Percentiles rank a stretch among this genome's conserved stretches.
Evolutionary conservation across 1,140 invertebrate species (phyloP).

Genomic region (Paraescarpia echinospica): DNA sequence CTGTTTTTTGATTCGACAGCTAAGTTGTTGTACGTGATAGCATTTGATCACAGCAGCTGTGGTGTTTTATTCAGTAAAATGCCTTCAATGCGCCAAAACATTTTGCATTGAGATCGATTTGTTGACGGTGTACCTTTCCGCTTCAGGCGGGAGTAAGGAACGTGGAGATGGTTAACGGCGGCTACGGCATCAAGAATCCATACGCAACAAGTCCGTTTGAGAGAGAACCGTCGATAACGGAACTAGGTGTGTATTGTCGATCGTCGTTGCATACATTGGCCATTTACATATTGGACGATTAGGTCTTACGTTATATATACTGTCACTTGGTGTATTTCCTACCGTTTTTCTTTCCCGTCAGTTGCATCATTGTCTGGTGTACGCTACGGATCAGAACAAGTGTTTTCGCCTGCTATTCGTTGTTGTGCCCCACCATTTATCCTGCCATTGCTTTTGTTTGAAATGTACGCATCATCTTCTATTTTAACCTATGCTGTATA

Average conservation of each 20-base stretch:
- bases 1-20: too few species aligned
- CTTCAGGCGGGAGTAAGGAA: not conserved
- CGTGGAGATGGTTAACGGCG: constrained; percentile 81
- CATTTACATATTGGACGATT: not conserved
- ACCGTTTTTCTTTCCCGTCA: not conserved
- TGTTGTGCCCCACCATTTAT: too few species aligned
- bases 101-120: too few species aligned
- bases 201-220: constrained; percentile 55
- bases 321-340: not conserved
- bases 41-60: too few species aligned
- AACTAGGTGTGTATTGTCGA: constrained; percentile 23
- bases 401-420: not conserved
- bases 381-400: not conserved
- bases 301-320: not conserved
- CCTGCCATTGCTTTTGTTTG: not conserved
- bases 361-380: not conserved
- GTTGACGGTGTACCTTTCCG: not conserved
- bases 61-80: too few species aligned
- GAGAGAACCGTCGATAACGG: constrained; percentile 24
- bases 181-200: constrained; percentile 98
- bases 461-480: not conserved
- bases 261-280: not conserved
- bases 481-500: not conserved
- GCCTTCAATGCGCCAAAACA: too few species aligned
- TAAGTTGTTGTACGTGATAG: too few species aligned